Evolutionary conservation across 2,888 invertebrate species (phyloP).

Genomic region (Morpho helenor): DNA sequence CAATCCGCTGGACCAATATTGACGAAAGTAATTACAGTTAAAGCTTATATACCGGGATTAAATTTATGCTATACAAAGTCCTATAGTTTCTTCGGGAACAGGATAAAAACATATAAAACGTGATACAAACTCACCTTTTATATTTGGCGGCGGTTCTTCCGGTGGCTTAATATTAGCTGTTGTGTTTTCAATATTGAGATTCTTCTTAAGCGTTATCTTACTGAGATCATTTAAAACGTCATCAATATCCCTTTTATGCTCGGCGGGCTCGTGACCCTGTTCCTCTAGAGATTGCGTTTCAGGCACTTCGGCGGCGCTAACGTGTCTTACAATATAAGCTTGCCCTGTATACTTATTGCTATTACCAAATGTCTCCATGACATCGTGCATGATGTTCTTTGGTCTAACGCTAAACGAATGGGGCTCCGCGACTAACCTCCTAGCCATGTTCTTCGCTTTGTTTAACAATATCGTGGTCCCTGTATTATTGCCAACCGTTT

Average conservation of each 20-base stretch:
- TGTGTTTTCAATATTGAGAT: slow-evolving; percentile 67
- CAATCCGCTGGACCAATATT: no score
- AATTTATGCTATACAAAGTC: no score
- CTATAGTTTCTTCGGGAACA: no score
- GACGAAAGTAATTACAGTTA: no score
- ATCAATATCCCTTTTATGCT: slow-evolving; percentile 64
- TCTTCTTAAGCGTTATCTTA: slow-evolving; percentile 70
- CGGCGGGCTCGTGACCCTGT: slow-evolving; percentile 53
- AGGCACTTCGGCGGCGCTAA: slow-evolving; percentile 55
- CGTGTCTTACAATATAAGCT: slow-evolving; percentile 63
- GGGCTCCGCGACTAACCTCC: slow-evolving; percentile 62
- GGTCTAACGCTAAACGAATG: slow-evolving; percentile 60
- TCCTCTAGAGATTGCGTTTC: slow-evolving; percentile 48
- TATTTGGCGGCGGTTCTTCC: slow-evolving; percentile 51
- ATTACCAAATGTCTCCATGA: slow-evolving; percentile 70
- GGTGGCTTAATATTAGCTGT: slow-evolving; percentile 68
- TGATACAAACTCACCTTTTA: slow-evolving; percentile 41
- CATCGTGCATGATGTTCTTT: slow-evolving; percentile 71
- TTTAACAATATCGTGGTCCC: slow-evolving; percentile 64
- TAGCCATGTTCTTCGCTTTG: slow-evolving; percentile 71
- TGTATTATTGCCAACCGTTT: slow-evolving; percentile 61
- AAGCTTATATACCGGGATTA: no score
- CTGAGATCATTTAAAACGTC: slow-evolving; percentile 68
- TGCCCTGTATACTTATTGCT: slow-evolving; percentile 46
- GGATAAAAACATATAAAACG: no score